Evolutionary conservation across 2,113 vertebrate species (phyloP), one percentile per base, ranked within the genome.

Genomic region (Mionectes macconnelli): DNA sequence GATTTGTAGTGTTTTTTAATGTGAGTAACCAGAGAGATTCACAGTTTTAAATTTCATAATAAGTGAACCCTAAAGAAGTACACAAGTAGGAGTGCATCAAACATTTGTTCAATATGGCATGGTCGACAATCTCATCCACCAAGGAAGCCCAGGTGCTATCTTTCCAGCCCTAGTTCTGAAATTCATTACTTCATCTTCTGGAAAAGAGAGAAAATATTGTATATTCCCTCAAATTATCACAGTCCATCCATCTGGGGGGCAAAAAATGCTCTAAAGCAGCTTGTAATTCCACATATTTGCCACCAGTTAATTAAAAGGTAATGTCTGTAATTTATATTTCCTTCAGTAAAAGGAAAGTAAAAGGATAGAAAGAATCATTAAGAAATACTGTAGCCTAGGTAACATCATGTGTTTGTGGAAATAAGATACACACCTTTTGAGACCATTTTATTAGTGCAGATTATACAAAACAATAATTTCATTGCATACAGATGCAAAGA

Each of bases 301-400:
- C 55, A 76, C 31, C 74, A 77, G 37, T 82, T 84, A 94, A 94
- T 91, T 76, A 87, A 94, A 87, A 79, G 23, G 30, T 67, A 79
- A 83, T 53, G 47, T 66, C 53, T 0, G 0, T 69, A 93, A 91
- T 63, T 55, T 30, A 24, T 74, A 28, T 78, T 91, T 93, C 49
- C 33, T 37, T 76, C 77, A 66, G 55, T 55, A 74, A 91, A 87
- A 89, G 40, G 10, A 12, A 87, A 55, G 64, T 73, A 82, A 89
- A 87, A 79, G 27, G 74, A 79, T 73, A 91, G 82, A n/a, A 18
- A n/a, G 49, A 81, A 62, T 90, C 5, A 52, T 79, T 73, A 50
- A 66, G 50, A 84, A 73, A 93, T 68, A 66, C 50, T 66, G 57
- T 87, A 85, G 45, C 55, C 90, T 76, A 82, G 70, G 67, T 91